Evolutionary conservation across 2,797 vertebrate species (phyloP).

Genomic region (Pseudochaenichthys georgianus): DNA sequence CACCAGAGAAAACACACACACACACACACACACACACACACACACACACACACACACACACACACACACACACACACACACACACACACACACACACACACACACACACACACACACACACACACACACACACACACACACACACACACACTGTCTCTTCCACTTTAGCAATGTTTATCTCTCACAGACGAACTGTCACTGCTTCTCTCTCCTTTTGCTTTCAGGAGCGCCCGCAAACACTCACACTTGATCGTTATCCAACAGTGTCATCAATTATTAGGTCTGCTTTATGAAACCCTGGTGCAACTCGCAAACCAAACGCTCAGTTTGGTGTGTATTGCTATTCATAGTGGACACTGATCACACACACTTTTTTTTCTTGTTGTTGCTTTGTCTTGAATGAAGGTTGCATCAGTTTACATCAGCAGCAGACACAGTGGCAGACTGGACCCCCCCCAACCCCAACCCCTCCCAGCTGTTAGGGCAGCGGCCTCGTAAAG

Average conservation of each 20-base stretch:
- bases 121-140: not conserved
- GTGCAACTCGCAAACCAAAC: constrained; percentile 66
- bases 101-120: not conserved
- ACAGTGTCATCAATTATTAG: constrained; percentile 72
- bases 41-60: not conserved
- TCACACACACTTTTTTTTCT: constrained; percentile 26
- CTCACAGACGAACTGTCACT: constrained; percentile 24
- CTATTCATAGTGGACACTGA: constrained; percentile 70
- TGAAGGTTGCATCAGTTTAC: constrained; percentile 82
- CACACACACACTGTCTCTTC: constrained; percentile 31
- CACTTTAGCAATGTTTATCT: constrained; percentile 33
- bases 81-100: not conserved
- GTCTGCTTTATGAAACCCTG: constrained; percentile 69
- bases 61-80: not conserved
- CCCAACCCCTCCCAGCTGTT: constrained; percentile 38
- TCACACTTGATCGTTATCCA: constrained; percentile 63
- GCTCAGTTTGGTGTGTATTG: constrained; percentile 23
- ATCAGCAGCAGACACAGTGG: constrained; percentile 74
- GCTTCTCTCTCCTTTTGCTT: constrained; percentile 13
- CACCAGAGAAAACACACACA: not conserved
- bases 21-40: not conserved
- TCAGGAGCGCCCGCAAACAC: constrained; percentile 10
- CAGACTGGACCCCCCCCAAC: constrained; percentile 57
- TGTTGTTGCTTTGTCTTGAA: constrained; percentile 75
- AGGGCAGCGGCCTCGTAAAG: constrained; percentile 26